Base-by-base conservation (phyloP, 1,140 invertebrate genomes). In the Procambarus virginalis region DNA sequence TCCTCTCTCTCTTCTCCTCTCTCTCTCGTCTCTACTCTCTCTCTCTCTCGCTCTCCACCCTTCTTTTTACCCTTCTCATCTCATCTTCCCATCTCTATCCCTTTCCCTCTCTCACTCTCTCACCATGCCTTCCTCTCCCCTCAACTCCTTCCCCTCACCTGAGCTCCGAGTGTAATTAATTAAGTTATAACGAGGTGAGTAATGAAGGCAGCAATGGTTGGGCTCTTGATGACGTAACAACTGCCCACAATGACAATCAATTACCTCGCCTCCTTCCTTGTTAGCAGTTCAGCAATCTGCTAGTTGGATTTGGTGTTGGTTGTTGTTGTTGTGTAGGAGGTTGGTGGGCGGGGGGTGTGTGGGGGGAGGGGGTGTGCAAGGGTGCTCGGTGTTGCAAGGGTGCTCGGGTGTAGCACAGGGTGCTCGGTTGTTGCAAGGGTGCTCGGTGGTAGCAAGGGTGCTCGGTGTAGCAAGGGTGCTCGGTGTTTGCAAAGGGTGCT, bases 111-210 rank as follows among this genome's bases (percentile, higher is more conserved):
- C n/a, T n/a, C 12, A 22, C 12, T 2, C 22, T 34, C 22, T 49
- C 68, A 34, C 48, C 80, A 10, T 46, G 14, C 9, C 20, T 78
- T 22, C 75, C 75, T 77, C 75, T n/a, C 55, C 55, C 55, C 55
- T 34, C 51, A 6, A 0, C 34, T 34, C 34, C 34, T n/a, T 58
- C 51, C 17, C 78, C 51, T 48, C 79, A 55, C 83, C 68, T 76
- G 58, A n/a, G 46, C 83, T 45, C 46, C 68, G 84, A 75, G 75
- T 85, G 84, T 85, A 77, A 77, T 77, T 85, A 85, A 85, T 85
- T 77, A 85, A 85, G 84, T 85, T 85, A 85, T 85, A 85, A 85
- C 73, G 45, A 85, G 84, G 84, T 77, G 73, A 85, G 84, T 85
- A 85, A 85, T 85, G 84, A 77, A 68, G 73, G 46, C 73, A 34